Evolutionary conservation across 2,888 invertebrate genomes (phyloP).

Genomic region (Melinaea menophilus): DNA sequence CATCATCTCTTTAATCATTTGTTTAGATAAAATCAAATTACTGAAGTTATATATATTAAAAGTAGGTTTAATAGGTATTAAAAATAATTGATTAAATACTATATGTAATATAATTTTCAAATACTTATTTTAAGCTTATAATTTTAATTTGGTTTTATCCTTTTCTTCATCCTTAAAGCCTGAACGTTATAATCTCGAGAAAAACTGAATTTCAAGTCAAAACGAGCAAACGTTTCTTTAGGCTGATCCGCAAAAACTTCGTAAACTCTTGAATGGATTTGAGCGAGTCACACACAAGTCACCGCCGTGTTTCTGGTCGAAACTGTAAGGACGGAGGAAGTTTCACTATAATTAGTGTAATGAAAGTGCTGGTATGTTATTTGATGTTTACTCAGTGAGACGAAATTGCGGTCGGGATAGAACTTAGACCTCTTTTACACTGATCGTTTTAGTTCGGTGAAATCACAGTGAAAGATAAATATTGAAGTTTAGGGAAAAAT

Average conservation of each 20-base stretch:
- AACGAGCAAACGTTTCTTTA: not conserved
- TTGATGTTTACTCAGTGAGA: conserved; percentile 39
- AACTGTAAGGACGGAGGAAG: conserved; percentile 21
- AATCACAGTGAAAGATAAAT: conserved; percentile 1
- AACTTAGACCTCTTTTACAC: conserved; percentile 30
- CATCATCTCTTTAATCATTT: too few relatives aligned
- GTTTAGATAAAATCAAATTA: not conserved
- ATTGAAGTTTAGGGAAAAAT: not conserved
- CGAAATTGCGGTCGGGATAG: conserved; percentile 28
- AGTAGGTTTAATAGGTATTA: too few relatives aligned
- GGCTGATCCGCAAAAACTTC: not conserved
- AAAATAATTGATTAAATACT: too few relatives aligned
- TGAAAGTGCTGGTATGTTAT: conserved; percentile 29
- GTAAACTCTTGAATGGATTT: conserved; percentile 8
- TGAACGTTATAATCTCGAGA: not conserved
- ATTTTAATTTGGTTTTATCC: not conserved
- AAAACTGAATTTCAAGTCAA: not conserved
- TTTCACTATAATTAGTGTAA: conserved; percentile 29
- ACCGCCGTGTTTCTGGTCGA: conserved; percentile 13
- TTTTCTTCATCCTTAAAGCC: not conserved
- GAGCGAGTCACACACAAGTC: conserved; percentile 4
- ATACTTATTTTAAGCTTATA: too few relatives aligned
- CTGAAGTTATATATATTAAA: not conserved
- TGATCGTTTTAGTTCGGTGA: not conserved
- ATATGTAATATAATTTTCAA: too few relatives aligned